Evolutionary conservation across 2,888 invertebrate genomes (phyloP), one percentile per base, ranked within the genome.

Genomic region (Phyllotreta striolata): DNA sequence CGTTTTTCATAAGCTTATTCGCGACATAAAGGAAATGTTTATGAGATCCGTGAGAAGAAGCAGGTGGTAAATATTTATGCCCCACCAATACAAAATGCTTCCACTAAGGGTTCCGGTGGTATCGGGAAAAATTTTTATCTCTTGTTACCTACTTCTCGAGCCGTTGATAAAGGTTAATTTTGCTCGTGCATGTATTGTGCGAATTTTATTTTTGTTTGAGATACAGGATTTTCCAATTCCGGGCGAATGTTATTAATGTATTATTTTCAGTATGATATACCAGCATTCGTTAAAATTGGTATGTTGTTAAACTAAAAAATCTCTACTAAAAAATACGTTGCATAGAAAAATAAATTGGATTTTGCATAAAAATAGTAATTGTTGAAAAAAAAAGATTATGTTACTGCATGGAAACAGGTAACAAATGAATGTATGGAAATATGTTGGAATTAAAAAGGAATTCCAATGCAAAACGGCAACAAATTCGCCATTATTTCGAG

Each of bases 61-160:
- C 63, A 59, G 63, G 38, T 59, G 63, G 55, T 38, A 47, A 47
- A 63, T 59, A 63, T 59, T 59, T 59, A 49, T 63, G 41, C 12
- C 55, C 24, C n/a, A n/a, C 24, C 24, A 24, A 24, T 43, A 56
- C 46, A 55, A 47, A 63, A 55, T 63, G 47, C 37, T 41, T 54
- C 10, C 14, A 34, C 24, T n/a, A 44, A 44, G 8, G 37, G 44
- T 3, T 35, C 37, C 38, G 5, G 10, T 9, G 38, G n/a, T 44
- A 24, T 24, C 24, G 24, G 10, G 38, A 14, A 37, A 44, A 56
- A 46, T 44, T 38, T 38, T 37, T 44, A 37, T 56, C 56, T 46
- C 56, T 56, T 56, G 56, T 44, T 37, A 56, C n/a, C n/a, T n/a
- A n/a, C 38, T 56, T 56, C 56, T 44, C 56, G 46, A 37, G 38